phyloP scores from a whole-genome alignment of 1,140 invertebrate species.

The Diachasma alloeum region DNA sequence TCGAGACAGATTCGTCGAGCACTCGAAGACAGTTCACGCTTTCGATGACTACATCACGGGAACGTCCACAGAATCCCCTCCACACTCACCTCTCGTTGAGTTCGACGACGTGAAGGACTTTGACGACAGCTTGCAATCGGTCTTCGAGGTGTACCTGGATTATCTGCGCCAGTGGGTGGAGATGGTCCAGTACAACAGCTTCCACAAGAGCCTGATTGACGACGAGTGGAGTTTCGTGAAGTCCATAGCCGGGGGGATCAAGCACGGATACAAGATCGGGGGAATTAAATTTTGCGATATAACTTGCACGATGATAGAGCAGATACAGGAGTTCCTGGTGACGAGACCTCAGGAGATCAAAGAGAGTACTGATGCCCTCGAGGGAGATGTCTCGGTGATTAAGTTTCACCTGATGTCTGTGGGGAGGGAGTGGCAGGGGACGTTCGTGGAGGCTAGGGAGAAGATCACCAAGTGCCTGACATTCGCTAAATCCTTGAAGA shows the following conservation, averaged over 20 bases:
- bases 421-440: conserved; percentile 79
- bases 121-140: conserved; percentile 78
- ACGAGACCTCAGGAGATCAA: conserved; percentile 51
- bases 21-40: conserved; percentile 74
- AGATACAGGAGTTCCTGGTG: conserved; percentile 52
- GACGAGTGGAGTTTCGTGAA: conserved; percentile 83
- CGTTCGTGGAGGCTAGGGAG: conserved; percentile 83
- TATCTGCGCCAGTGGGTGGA: conserved; percentile 79
- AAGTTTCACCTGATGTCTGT: conserved; percentile 73
- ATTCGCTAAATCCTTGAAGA: conserved; percentile 80
- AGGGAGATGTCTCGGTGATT: conserved; percentile 37
- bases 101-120: conserved; percentile 74
- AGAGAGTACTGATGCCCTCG: conserved; percentile 38
- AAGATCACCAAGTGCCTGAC: conserved; percentile 79
- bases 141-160: conserved; percentile 78
- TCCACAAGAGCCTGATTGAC: conserved; percentile 80
- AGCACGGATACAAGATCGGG: conserved; percentile 72
- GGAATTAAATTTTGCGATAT: conserved; percentile 73
- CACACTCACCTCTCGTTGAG: conserved; percentile 11
- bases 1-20: conserved; percentile 76
- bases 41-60: conserved; percentile 58
- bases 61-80: neutral
- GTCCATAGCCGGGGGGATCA: conserved; percentile 74
- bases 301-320: conserved; percentile 48
- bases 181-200: conserved; percentile 73